Evolutionary conservation across 2,888 invertebrate species (phyloP).

Genomic region (Proisotoma minuta): DNA sequence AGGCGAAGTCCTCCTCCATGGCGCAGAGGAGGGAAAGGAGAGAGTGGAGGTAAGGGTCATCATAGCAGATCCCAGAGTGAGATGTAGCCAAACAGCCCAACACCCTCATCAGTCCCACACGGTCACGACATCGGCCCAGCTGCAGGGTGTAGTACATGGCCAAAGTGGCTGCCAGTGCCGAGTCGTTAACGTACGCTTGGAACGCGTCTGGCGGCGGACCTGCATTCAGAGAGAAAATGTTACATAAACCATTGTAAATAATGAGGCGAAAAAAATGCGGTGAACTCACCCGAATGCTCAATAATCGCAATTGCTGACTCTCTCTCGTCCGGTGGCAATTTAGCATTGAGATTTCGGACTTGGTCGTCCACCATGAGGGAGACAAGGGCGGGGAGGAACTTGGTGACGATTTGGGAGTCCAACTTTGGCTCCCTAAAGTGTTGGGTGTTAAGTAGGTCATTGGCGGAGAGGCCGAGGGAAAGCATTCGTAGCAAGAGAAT

Average conservation of each 20-base stretch:
- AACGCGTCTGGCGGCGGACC: conserved; percentile 90
- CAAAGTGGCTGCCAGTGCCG: conserved; percentile 82
- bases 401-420: conserved; percentile 87
- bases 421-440: conserved; percentile 88
- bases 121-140: conserved; percentile 74
- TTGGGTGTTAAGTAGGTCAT: conserved; percentile 92
- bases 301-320: conserved; percentile 89
- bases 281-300: conserved; percentile 66
- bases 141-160: conserved; percentile 94
- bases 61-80: conserved; percentile 86
- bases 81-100: conserved; percentile 85
- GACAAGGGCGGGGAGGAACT: conserved; percentile 89
- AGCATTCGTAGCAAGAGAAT: conserved; percentile 85
- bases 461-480: conserved; percentile 84
- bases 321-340: conserved; percentile 85
- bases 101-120: conserved; percentile 74
- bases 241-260: too few species aligned
- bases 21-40: conserved; percentile 77
- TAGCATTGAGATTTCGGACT: conserved; percentile 64
- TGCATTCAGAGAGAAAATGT: conserved; percentile 40
- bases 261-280: not conserved
- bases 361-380: conserved; percentile 76
- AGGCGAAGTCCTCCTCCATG: conserved; percentile 85
- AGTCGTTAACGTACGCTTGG: conserved; percentile 85
- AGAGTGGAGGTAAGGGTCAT: conserved; percentile 91